Conservation (phyloP, 2,888 invertebrate species). For the Caenorhabditis sp. region DNA sequence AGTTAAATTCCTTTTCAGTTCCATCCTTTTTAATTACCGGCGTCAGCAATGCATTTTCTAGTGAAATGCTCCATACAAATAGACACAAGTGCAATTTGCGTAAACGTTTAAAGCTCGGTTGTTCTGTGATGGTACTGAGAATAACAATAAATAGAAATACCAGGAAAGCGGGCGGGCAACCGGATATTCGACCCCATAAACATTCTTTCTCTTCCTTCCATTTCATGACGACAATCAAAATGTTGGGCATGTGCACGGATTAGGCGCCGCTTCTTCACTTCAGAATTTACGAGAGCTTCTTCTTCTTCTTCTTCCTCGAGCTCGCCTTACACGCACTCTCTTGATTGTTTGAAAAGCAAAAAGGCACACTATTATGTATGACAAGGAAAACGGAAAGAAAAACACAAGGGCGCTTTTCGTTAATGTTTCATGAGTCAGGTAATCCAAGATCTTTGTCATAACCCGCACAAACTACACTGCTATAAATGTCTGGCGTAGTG, state of each 20-base stretch:
- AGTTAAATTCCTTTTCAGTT: no score
- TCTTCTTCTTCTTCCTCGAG: no score
- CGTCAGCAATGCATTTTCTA: no score
- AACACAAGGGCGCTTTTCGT: conserved; percentile 5
- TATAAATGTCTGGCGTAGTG: no score
- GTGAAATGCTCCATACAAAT: no score
- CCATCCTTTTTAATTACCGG: no score
- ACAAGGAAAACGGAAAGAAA: neutral
- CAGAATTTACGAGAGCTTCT: conserved; percentile 6
- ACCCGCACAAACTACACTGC: conserved; percentile 5
- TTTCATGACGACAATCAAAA: conserved; percentile 13
- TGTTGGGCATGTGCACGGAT: conserved; percentile 10
- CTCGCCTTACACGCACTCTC: no score
- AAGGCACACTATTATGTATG: conserved; percentile 18
- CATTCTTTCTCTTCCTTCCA: neutral
- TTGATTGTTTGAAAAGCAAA: neutral
- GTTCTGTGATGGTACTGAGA: neutral
- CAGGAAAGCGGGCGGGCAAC: no score
- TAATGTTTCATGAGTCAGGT: conserved; percentile 50
- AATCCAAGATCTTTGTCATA: conserved; percentile 42
- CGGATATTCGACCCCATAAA: conserved; percentile 4
- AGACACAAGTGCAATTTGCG: no score
- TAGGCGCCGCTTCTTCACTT: conserved; percentile 22
- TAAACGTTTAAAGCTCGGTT: neutral
- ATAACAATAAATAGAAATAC: neutral